Evolutionary conservation across 1,140 invertebrate genomes (phyloP).

Genomic region (Leptinotarsa lineolata): DNA sequence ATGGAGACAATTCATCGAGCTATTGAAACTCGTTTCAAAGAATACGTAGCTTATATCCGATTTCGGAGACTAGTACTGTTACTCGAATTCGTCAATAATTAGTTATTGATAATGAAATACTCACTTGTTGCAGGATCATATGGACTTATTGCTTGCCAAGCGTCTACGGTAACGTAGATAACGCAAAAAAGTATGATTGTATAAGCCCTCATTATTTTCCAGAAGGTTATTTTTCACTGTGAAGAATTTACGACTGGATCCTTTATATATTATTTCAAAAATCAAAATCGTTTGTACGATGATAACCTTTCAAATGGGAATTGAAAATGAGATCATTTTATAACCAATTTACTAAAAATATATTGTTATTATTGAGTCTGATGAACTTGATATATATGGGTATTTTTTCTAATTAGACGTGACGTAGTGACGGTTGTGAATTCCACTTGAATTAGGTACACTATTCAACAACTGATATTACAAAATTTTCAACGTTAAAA

Average conservation of each 20-base stretch:
- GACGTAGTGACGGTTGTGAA: too few relatives aligned
- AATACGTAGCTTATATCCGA: too few relatives aligned
- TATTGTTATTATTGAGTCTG: neutral
- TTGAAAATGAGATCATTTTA: neutral
- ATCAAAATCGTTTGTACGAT: neutral
- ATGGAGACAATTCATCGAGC: too few relatives aligned
- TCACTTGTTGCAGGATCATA: constrained; percentile 5
- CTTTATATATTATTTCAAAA: too few relatives aligned
- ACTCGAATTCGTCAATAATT: neutral
- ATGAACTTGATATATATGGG: neutral
- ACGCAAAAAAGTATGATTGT: neutral
- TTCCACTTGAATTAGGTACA: too few relatives aligned
- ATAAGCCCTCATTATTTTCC: neutral
- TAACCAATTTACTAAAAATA: neutral
- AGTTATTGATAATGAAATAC: neutral
- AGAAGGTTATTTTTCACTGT: neutral
- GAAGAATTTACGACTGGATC: too few relatives aligned
- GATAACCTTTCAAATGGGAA: neutral
- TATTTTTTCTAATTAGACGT: too few relatives aligned
- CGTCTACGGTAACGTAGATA: neutral
- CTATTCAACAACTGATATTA: too few relatives aligned
- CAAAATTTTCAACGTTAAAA: too few relatives aligned
- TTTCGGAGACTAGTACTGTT: too few relatives aligned
- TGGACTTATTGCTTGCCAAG: neutral
- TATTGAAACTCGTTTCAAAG: too few relatives aligned